These are phyloP conservation scores for Nycticorax nycticorax DNA, from an alignment of 2,113 vertebrate species.

Conservation along the genomic window DNA sequence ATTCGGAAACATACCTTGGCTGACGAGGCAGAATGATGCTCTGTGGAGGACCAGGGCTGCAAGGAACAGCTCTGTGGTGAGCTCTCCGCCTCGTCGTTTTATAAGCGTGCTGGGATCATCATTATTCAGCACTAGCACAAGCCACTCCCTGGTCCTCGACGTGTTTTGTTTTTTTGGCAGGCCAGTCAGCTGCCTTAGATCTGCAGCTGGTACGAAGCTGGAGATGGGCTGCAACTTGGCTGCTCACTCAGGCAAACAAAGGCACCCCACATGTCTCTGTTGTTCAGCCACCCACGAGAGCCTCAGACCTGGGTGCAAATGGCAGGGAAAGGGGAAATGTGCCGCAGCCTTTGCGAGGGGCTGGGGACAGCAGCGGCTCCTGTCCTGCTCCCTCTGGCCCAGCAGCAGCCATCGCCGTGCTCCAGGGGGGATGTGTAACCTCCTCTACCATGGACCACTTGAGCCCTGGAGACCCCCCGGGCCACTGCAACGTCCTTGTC, in stretches of 20 bases:
- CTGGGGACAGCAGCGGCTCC: neutral
- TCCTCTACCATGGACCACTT: neutral
- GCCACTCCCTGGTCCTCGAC: conserved; percentile 37
- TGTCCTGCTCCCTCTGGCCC: neutral
- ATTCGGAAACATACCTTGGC: conserved; percentile 5
- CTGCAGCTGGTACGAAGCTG: conserved; percentile 43
- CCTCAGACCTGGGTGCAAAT: neutral
- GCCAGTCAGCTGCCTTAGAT: conserved; percentile 29
- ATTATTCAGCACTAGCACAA: conserved; percentile 20
- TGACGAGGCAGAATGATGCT: neutral
- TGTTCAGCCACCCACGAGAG: fast-evolving
- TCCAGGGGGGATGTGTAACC: fast-evolving
- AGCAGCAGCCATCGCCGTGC: neutral
- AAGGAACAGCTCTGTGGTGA: neutral
- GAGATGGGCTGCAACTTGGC: conserved; percentile 44
- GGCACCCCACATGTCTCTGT: neutral
- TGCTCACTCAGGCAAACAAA: conserved; percentile 39
- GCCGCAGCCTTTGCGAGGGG: neutral
- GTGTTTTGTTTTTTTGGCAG: neutral
- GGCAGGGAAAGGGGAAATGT: neutral
- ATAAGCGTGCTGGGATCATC: conserved; percentile 16
- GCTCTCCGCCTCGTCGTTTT: neutral
- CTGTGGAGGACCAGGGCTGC: neutral
- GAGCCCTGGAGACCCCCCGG: neutral
- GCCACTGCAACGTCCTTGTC: neutral